A percentile compares a stretch with the other conserved stretches of the same genome.
Evolutionary conservation across 2,113 vertebrate species (phyloP).

Genomic region (Mobula birostris): DNA sequence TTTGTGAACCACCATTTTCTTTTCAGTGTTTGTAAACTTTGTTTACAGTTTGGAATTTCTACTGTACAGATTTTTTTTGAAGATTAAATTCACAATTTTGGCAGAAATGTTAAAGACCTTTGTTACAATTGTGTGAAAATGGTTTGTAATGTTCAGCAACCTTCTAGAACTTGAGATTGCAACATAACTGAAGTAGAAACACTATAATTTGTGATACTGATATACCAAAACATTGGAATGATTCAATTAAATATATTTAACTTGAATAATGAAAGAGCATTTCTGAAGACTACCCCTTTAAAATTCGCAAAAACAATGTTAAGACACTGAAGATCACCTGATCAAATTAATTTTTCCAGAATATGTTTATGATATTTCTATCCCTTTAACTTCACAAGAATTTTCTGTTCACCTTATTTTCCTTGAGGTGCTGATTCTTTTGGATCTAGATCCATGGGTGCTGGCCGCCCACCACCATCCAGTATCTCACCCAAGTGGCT

Average conservation of each 20-base stretch:
- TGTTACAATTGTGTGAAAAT: conserved; percentile 38
- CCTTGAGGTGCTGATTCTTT: conserved; percentile 20
- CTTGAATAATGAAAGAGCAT: conserved; percentile 33
- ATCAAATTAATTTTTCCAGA: conserved; percentile 27
- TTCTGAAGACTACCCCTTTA: conserved; percentile 32
- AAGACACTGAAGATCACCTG: conserved; percentile 30
- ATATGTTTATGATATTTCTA: background rate
- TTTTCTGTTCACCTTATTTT: background rate
- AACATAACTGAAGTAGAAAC: conserved; percentile 22
- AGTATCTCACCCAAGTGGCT: conserved; percentile 26
- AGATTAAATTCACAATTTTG: conserved; percentile 36
- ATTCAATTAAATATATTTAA: background rate
- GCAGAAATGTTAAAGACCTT: conserved; percentile 36
- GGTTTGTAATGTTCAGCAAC: conserved; percentile 38
- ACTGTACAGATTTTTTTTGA: conserved; percentile 36
- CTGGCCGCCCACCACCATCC: conserved; percentile 11
- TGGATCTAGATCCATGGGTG: conserved; percentile 8
- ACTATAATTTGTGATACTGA: conserved; percentile 27
- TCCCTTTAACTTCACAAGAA: background rate
- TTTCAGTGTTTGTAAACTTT: conserved; percentile 56
- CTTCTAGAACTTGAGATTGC: conserved; percentile 22
- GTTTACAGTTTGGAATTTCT: conserved; percentile 48
- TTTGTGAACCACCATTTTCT: conserved; percentile 46
- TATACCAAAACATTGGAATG: conserved; percentile 29
- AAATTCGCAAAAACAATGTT: conserved; percentile 4